Conservation (phyloP, 2,113 vertebrate species). For the Cryptotis parvus region DNA sequence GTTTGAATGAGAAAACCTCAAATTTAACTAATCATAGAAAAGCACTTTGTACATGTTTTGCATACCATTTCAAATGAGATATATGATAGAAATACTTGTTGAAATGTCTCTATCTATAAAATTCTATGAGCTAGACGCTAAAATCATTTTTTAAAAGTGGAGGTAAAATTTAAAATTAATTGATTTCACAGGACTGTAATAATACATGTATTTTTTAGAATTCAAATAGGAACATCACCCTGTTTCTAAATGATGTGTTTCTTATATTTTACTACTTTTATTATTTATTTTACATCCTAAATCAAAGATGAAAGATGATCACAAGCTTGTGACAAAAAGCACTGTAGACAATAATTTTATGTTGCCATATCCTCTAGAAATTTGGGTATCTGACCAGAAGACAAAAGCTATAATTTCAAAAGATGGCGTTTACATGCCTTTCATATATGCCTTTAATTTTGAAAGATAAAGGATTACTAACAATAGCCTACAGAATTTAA, state of each 20-base stretch:
- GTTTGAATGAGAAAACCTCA: neutral
- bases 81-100: neutral
- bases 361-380: neutral
- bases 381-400: neutral
- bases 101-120: slow-evolving; percentile 10
- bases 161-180: neutral
- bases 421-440: too few relatives aligned
- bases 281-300: neutral
- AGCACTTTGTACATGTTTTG: neutral
- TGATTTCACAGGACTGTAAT: neutral
- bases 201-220: neutral
- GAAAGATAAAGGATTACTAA: slow-evolving; percentile 2
- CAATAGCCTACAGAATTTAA: neutral
- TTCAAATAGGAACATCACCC: neutral
- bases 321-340: neutral
- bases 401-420: too few relatives aligned
- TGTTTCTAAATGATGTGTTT: neutral
- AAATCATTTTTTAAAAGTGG: neutral
- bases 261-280: neutral
- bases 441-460: neutral
- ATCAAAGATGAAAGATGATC: too few relatives aligned
- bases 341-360: neutral
- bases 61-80: neutral
- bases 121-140: neutral
- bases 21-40: neutral